These are phyloP conservation scores for Macrotrachela quadricornifera DNA, from an alignment of 1,140 invertebrate species.

Conservation along the genomic window DNA sequence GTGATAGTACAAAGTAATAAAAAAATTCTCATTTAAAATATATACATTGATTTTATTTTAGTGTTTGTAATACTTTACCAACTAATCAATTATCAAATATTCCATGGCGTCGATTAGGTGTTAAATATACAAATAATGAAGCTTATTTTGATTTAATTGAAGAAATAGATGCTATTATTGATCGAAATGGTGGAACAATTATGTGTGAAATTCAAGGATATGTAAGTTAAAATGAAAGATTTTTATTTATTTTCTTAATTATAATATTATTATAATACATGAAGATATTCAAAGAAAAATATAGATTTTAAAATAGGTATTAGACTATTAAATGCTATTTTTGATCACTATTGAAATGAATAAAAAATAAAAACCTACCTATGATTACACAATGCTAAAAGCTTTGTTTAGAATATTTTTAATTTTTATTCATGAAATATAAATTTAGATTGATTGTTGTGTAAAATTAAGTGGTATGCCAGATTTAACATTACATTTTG, in stretches of 20 bases:
- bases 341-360: background rate
- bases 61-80: slow-evolving; percentile 71
- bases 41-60: slow-evolving; percentile 27
- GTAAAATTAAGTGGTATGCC: slow-evolving; percentile 96
- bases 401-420: too few species aligned
- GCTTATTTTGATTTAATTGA: slow-evolving; percentile 94
- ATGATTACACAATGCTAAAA: too few species aligned
- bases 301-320: too few species aligned
- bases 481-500: slow-evolving; percentile 83
- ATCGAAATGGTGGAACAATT: slow-evolving; percentile 82
- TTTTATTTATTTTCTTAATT: too few species aligned
- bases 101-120: slow-evolving; percentile 84
- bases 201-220: slow-evolving; percentile 97
- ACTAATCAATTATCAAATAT: slow-evolving; percentile 91
- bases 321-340: too few species aligned
- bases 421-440: too few species aligned
- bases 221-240: slow-evolving; percentile 39
- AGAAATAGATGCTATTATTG: slow-evolving; percentile 80
- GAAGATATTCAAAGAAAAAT: too few species aligned
- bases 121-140: slow-evolving; percentile 99
- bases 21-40: too few species aligned
- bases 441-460: slow-evolving; percentile 73
- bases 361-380: too few species aligned
- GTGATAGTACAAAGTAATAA: slow-evolving; percentile 53
- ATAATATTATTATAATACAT: too few species aligned